Base-by-base conservation (phyloP, 2,797 vertebrate genomes). In the Syngnathus acus region DNA sequence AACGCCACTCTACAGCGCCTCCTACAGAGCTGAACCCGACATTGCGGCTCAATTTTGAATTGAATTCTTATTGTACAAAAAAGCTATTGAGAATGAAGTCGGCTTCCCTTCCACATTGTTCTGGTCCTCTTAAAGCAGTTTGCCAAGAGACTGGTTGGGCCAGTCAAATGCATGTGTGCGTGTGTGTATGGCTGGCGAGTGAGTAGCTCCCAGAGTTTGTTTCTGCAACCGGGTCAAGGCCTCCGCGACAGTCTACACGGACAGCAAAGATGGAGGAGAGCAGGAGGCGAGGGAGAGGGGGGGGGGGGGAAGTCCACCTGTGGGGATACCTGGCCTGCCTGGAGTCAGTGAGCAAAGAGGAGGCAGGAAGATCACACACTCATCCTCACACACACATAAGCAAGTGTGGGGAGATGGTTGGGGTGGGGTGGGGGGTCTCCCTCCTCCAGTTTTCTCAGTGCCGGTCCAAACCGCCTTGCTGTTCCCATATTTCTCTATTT, bases 31-130 rank as follows among this genome's bases (percentile, higher is more conserved):
- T 84, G 91, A 94, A 93, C 91, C 93, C 94, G 92, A 26, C 42
- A 62, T 45, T 62, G 93, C 89, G 91, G 92, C 93, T 94, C 92
- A 89, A 92, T 16, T 57, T 89, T 93, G 93, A 94, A 91, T 95
- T 96, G 96, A 98, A 88, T 89, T 77, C 71, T 84, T 94, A 94
- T 95, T 95, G 93, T 98, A 99, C 94, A 98, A 57, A 98, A 32
- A 99, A 98, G 94, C 94, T 94, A 94, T 94, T 92, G 94, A 94
- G 94, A 95, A 95, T 93, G 93, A 94, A 94, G 93, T 89, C 78
- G 85, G 74, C 78, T 81, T 86, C 90, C 92, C 90, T 84, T 68
- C 85, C 86, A 73, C 88, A 82, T 83, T 45, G 26, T 78, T 76
- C 90, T 66, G 71, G 64, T 76, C 40, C 60, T 87, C 88, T 79